phyloP scores from a whole-genome alignment of 1,140 invertebrate genomes.

The Streblospio benedicti region DNA sequence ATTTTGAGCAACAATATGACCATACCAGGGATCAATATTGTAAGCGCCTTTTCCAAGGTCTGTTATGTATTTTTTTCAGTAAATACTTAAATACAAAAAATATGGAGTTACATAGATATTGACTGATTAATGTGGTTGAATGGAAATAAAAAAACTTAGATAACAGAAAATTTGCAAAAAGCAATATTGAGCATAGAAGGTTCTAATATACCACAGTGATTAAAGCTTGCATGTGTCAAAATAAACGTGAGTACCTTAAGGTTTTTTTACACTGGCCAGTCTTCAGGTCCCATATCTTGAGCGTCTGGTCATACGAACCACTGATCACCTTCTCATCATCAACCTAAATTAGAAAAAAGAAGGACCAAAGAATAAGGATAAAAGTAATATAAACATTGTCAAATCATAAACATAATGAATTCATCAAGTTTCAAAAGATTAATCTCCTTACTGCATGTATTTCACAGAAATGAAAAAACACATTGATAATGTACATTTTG shows the following conservation, averaged over 20 bases:
- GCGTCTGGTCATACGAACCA: constrained; percentile 51
- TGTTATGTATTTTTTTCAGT: too few species aligned
- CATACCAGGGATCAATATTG: too few species aligned
- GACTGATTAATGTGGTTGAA: not conserved
- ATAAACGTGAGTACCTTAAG: constrained; percentile 42
- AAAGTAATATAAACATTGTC: not conserved
- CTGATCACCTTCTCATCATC: constrained; percentile 50
- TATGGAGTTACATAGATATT: not conserved
- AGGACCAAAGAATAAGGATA: constrained; percentile 3
- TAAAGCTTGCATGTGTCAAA: not conserved
- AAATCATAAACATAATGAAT: constrained; percentile 1
- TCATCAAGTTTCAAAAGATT: not conserved
- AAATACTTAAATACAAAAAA: too few species aligned
- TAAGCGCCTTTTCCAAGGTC: too few species aligned
- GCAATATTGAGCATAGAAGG: too few species aligned
- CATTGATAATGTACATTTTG: not conserved
- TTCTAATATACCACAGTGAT: not conserved
- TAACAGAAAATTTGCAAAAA: too few species aligned
- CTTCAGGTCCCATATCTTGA: constrained; percentile 50
- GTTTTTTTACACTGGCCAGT: constrained; percentile 48
- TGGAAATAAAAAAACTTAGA: not conserved
- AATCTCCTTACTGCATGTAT: too few species aligned
- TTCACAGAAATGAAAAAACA: not conserved
- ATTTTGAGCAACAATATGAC: too few species aligned
- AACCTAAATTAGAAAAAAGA: constrained; percentile 34